Percentiles rank a stretch among this genome's conserved stretches.
These are phyloP conservation scores for Lumbricus terrestris DNA, from an alignment of 2,888 invertebrate species.

Conservation along the genomic window DNA sequence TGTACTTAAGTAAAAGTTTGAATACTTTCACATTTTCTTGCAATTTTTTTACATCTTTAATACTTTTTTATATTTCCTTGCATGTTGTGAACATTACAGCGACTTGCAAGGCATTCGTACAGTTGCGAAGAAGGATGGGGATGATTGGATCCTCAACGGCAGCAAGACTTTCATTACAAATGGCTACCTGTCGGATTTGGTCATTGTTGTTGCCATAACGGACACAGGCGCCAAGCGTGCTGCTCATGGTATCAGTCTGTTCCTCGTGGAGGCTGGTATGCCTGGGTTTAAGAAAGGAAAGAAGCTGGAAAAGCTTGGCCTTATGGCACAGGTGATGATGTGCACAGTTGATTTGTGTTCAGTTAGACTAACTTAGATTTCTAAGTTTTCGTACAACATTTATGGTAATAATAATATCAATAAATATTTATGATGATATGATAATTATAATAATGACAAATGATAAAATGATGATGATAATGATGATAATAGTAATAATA, in stretches of 20 bases:
- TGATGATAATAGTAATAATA: no score
- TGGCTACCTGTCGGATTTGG: constrained; percentile 58
- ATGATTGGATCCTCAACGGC: constrained; percentile 61
- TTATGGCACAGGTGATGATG: constrained; percentile 54
- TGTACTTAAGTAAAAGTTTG: no score
- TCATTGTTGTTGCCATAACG: constrained; percentile 60
- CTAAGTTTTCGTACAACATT: not conserved
- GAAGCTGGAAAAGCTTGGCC: constrained; percentile 60
- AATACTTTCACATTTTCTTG: not conserved
- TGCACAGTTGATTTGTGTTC: no score
- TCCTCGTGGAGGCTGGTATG: constrained; percentile 60
- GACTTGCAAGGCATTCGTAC: constrained; percentile 61
- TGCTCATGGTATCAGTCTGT: constrained; percentile 61
- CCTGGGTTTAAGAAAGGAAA: constrained; percentile 60
- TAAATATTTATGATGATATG: no score
- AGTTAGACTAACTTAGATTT: no score
- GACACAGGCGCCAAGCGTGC: constrained; percentile 57
- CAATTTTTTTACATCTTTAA: no score
- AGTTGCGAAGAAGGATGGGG: constrained; percentile 58
- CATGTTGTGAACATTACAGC: constrained; percentile 42
- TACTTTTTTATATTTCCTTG: not conserved
- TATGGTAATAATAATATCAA: not conserved
- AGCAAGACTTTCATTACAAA: constrained; percentile 62
- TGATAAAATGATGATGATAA: no score
- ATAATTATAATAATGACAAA: no score